A percentile compares a stretch with the other conserved stretches of the same genome.
Evolutionary conservation across 2,113 vertebrate species (phyloP).

Genomic region (Psephotus haematonotus): DNA sequence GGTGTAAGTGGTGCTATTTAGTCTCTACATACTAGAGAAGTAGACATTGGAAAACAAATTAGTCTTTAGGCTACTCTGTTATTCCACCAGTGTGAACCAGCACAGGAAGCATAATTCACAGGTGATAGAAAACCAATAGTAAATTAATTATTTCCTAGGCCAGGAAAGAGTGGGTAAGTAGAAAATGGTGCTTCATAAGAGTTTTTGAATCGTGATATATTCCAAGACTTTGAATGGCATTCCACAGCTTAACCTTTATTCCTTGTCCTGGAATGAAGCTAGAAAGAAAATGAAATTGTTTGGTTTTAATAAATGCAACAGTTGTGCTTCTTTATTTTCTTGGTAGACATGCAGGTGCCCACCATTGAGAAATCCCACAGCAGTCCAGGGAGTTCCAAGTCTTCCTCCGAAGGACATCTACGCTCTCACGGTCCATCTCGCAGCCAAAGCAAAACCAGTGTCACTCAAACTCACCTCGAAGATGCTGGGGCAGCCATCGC

Average conservation of each 20-base stretch:
- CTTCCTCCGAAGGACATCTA: slow-evolving; percentile 96
- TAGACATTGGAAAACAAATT: neutral
- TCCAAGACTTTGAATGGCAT: neutral
- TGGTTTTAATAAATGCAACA: slow-evolving; percentile 13
- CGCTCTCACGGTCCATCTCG: slow-evolving; percentile 96
- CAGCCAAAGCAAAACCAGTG: slow-evolving; percentile 98
- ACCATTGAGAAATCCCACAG: slow-evolving; percentile 99
- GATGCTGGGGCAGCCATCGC: slow-evolving; percentile 96
- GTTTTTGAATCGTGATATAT: neutral
- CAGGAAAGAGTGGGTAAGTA: neutral
- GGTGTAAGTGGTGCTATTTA: neutral
- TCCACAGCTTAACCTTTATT: neutral
- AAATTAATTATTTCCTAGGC: neutral
- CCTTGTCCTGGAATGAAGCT: neutral
- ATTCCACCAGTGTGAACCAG: neutral
- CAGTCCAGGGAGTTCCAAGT: slow-evolving; percentile 98
- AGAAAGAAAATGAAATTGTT: neutral
- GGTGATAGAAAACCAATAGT: neutral
- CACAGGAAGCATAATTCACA: neutral
- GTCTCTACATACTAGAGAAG: neutral
- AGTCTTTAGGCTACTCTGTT: neutral
- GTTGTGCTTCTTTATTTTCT: slow-evolving; percentile 42
- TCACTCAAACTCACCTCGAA: slow-evolving; percentile 97
- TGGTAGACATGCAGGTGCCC: slow-evolving; percentile 90
- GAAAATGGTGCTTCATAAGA: neutral